Percentiles rank a stretch among this genome's conserved stretches.
Conservation (phyloP, 1,140 invertebrate genomes). For the Sesamia nonagrioides region DNA sequence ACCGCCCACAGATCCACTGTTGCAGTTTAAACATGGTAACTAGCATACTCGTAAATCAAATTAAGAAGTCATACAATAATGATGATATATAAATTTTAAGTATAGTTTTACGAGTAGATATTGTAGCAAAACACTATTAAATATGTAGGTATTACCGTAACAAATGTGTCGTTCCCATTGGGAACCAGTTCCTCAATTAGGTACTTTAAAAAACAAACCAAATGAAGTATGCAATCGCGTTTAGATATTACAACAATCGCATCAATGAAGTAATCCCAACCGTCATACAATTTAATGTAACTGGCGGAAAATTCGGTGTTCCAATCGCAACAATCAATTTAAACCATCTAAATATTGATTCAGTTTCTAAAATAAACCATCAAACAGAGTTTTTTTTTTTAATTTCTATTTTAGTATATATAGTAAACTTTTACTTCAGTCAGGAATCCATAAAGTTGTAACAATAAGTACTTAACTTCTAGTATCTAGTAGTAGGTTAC, state of each 20-base stretch:
- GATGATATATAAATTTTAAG: background rate
- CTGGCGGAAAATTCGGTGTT: background rate
- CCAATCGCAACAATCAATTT: background rate
- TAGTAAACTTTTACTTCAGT: no score
- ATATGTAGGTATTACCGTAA: background rate
- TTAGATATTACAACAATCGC: background rate
- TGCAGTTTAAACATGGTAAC: conserved; percentile 5
- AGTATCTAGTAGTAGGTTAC: no score
- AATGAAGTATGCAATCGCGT: background rate
- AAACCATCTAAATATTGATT: background rate
- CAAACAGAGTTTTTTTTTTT: background rate
- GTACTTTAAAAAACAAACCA: conserved; percentile 4
- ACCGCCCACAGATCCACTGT: conserved; percentile 12
- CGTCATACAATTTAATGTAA: conserved; percentile 4
- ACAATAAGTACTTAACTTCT: no score
- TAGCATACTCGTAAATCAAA: conserved; percentile 38
- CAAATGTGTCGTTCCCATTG: conserved; percentile 17
- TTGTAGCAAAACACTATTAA: background rate
- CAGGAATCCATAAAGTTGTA: no score
- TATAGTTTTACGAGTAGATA: background rate
- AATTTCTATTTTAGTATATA: no score
- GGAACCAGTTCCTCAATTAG: background rate
- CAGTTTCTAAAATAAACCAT: background rate
- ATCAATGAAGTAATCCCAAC: background rate
- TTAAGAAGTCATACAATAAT: conserved; percentile 39